phyloP scores from a whole-genome alignment of 2,888 invertebrate species.

The Stratiomys singularior region DNA sequence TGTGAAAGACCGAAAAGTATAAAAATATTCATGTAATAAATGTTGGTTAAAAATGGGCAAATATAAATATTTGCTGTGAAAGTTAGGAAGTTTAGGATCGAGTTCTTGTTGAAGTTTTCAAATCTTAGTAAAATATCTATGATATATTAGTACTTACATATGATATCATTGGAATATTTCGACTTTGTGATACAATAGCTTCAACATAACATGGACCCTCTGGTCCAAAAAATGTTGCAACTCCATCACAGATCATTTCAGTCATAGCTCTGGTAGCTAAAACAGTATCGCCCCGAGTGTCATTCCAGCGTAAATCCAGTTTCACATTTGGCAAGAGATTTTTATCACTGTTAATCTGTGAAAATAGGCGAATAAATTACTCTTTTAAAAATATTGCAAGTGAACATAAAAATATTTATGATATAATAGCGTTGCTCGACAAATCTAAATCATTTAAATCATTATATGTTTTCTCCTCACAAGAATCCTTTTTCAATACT shows the following conservation, averaged over 20 bases:
- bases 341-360: conserved; percentile 78
- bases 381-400: background rate
- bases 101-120: background rate
- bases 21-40: too few relatives aligned
- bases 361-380: background rate
- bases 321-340: conserved; percentile 79
- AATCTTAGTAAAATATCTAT: background rate
- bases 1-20: too few relatives aligned
- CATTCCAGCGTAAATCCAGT: conserved; percentile 80
- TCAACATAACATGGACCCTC: conserved; percentile 95
- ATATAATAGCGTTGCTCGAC: too few relatives aligned
- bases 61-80: too few relatives aligned
- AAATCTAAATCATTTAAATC: too few relatives aligned
- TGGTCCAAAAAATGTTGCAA: conserved; percentile 94
- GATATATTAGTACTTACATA: conserved; percentile 80
- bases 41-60: too few relatives aligned
- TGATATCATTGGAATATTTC: conserved; percentile 96
- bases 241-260: conserved; percentile 90
- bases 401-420: background rate
- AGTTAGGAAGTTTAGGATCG: too few relatives aligned
- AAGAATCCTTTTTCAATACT: too few relatives aligned
- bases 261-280: conserved; percentile 84
- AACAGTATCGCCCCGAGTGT: conserved; percentile 87
- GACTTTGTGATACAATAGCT: conserved; percentile 91
- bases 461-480: too few relatives aligned